Conservation (phyloP, 2,888 invertebrate species). For the Crossocerus cetratus region DNA sequence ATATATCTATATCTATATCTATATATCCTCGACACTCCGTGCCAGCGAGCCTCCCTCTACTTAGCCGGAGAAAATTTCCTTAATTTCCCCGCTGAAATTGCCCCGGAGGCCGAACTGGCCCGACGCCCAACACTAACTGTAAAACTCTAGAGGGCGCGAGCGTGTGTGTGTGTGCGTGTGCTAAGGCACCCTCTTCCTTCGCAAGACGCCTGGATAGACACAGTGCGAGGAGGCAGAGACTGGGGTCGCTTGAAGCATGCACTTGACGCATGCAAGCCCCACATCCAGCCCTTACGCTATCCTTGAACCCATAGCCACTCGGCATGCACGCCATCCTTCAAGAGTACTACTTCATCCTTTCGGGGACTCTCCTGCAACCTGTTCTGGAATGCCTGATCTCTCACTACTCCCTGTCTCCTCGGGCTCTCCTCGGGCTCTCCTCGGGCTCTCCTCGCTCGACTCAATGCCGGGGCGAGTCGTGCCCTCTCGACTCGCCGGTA, state of each 20-base stretch:
- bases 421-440: slow-evolving; percentile 23
- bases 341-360: slow-evolving; percentile 7
- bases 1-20: too few relatives aligned
- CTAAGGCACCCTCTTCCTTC: slow-evolving; percentile 44
- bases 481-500: slow-evolving; percentile 16
- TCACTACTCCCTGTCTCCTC: slow-evolving; percentile 24
- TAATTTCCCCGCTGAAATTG: slow-evolving; percentile 55
- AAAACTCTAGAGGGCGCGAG: too few relatives aligned
- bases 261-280: slow-evolving; percentile 70
- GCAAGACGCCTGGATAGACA: slow-evolving; percentile 21
- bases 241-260: slow-evolving; percentile 70
- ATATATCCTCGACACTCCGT: slow-evolving; percentile 32
- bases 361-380: slow-evolving; percentile 32
- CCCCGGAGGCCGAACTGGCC: slow-evolving; percentile 39
- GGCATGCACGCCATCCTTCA: slow-evolving; percentile 22
- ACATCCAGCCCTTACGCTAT: slow-evolving; percentile 13
- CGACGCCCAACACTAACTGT: neutral
- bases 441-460: slow-evolving; percentile 9
- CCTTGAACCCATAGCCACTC: neutral
- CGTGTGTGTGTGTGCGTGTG: slow-evolving; percentile 8
- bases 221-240: slow-evolving; percentile 45
- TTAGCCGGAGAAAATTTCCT: slow-evolving; percentile 53
- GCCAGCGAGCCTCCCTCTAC: too few relatives aligned
- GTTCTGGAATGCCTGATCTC: slow-evolving; percentile 41
- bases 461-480: neutral